Conservation (phyloP, 2,797 vertebrate species). For the Enteromius radiatus region DNA sequence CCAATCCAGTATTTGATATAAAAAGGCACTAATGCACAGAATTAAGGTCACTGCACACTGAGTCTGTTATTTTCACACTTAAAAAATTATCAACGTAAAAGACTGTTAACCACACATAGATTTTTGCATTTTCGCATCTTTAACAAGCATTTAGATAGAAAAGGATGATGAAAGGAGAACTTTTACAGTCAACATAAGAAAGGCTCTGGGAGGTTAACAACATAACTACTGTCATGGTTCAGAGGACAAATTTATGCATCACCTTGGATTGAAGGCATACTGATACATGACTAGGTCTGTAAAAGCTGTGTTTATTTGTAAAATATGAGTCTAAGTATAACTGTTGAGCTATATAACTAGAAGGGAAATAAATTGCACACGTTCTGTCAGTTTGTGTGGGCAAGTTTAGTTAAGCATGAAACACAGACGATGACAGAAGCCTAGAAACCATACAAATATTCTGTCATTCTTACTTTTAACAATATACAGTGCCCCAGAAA, state of each 20-base stretch:
- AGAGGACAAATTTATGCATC: conserved; percentile 1
- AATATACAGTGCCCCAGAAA: background rate
- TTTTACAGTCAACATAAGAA: background rate
- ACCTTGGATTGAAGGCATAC: background rate
- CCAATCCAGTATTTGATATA: no score
- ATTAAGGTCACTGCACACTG: no score
- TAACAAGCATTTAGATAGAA: no score
- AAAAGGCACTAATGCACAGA: no score
- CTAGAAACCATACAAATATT: background rate
- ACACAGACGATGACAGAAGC: background rate
- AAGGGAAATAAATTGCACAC: conserved; percentile 2
- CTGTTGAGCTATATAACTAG: conserved; percentile 9
- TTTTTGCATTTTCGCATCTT: no score
- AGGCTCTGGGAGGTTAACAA: background rate
- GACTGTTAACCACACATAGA: no score
- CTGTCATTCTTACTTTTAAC: conserved; percentile 1
- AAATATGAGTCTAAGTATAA: background rate
- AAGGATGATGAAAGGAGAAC: no score
- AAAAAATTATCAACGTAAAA: no score
- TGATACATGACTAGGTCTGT: conserved; percentile 7
- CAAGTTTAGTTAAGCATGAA: background rate
- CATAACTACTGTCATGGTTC: background rate
- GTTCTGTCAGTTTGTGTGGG: conserved; percentile 12
- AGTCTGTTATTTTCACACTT: no score
- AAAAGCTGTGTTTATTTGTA: conserved; percentile 13